phyloP scores from a whole-genome alignment of 2,113 vertebrate species.

The Tichodroma muraria region DNA sequence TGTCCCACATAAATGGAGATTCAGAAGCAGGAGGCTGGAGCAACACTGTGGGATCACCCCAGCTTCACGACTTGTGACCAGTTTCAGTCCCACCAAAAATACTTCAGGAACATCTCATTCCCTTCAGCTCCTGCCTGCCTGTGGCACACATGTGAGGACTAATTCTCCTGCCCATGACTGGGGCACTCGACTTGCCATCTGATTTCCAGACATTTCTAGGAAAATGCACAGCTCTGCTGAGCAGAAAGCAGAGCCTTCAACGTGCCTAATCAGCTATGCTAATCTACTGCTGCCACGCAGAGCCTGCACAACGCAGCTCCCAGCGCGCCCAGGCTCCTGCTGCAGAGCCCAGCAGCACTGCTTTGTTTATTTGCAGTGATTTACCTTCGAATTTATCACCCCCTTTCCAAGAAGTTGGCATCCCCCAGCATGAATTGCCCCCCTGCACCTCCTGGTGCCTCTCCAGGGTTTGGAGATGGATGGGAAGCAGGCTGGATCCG shows the following conservation, averaged over 20 bases:
- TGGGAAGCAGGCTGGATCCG: background rate
- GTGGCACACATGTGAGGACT: background rate
- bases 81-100: background rate
- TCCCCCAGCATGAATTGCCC: background rate
- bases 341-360: background rate
- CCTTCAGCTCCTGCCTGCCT: background rate
- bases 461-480: background rate
- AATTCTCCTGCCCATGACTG: background rate
- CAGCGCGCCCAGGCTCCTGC: background rate
- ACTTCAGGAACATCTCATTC: background rate
- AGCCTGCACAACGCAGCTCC: background rate
- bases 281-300: background rate
- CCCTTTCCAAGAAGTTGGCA: background rate
- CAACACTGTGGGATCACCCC: background rate
- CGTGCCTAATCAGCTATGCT: background rate
- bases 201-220: slow-evolving; percentile 17
- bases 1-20: background rate
- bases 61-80: background rate
- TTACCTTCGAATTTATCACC: background rate
- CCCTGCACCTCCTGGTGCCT: background rate
- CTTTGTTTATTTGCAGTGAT: background rate
- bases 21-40: background rate
- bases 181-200: background rate
- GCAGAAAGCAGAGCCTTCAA: background rate
- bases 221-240: background rate